Percentiles rank a stretch among this genome's conserved stretches.
phyloP scores from a whole-genome alignment of 30 jellyfish, hydroid and myxozoan genomes.

The Pseudorhiza aurosa region DNA sequence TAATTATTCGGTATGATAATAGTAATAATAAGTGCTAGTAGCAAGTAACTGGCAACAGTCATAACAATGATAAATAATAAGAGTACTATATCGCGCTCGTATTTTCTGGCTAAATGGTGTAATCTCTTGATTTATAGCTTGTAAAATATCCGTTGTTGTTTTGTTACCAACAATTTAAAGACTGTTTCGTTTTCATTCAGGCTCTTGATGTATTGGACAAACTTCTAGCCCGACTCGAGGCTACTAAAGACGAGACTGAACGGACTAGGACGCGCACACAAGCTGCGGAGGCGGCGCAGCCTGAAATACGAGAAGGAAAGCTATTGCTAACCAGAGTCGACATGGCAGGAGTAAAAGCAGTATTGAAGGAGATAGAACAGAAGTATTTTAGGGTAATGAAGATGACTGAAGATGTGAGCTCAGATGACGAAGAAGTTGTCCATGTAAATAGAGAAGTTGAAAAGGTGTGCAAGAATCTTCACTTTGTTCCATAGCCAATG shows the following conservation, averaged over 20 bases:
- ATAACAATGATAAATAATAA: too few relatives aligned
- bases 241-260: conserved; percentile 60
- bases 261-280: conserved; percentile 69
- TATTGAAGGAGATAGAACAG: conserved; percentile 68
- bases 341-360: conserved; percentile 63
- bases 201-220: conserved; percentile 70
- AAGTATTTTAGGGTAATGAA: conserved; percentile 64
- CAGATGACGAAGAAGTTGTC: conserved; percentile 86
- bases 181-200: conserved; percentile 36
- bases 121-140: too few relatives aligned
- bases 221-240: conserved; percentile 68
- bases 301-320: conserved; percentile 89
- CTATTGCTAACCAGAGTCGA: conserved; percentile 75
- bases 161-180: too few relatives aligned
- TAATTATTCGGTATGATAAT: too few relatives aligned
- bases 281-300: conserved; percentile 90
- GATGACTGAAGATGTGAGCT: conserved; percentile 72
- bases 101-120: too few relatives aligned
- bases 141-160: too few relatives aligned
- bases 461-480: conserved; percentile 64
- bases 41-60: too few relatives aligned
- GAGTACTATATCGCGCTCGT: too few relatives aligned
- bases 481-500: too few relatives aligned
- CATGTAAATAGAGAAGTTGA: conserved; percentile 82
- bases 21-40: too few relatives aligned